These are phyloP conservation scores for Pituophis catenifer DNA, from an alignment of 2,113 vertebrate genomes.

Conservation along the genomic window DNA sequence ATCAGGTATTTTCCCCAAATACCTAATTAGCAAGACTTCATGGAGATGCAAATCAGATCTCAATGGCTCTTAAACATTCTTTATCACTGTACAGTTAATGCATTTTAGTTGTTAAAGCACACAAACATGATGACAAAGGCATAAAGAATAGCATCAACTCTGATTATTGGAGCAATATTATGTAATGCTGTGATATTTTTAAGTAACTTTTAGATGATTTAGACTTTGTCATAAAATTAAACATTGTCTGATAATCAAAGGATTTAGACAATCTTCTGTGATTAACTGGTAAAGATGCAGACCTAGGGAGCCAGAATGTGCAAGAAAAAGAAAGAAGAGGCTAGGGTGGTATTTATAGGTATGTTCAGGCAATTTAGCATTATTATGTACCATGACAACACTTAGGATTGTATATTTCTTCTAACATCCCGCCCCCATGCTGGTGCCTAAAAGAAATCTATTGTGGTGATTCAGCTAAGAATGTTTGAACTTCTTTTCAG, in stretches of 20 bases:
- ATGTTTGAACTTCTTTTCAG: neutral
- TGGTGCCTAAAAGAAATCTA: neutral
- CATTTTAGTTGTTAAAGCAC: neutral
- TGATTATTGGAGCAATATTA: neutral
- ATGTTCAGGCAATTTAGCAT: neutral
- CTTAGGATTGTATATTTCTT: neutral
- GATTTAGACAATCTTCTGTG: neutral
- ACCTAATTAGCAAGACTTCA: constrained; percentile 6
- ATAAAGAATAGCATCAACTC: neutral
- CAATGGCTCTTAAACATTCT: neutral
- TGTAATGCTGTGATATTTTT: neutral
- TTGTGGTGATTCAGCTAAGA: neutral
- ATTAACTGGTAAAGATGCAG: neutral
- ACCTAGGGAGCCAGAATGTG: neutral
- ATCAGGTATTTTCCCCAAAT: neutral
- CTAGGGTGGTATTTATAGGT: neutral
- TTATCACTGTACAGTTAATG: neutral
- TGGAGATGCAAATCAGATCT: neutral
- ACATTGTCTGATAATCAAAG: neutral
- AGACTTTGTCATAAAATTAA: neutral
- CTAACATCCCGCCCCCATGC: neutral
- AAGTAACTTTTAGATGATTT: neutral
- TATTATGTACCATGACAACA: neutral
- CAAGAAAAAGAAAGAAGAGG: neutral
- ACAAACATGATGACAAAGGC: neutral